Evolutionary conservation across 2,113 vertebrate species (phyloP).

Genomic region (Anhinga rufa): DNA sequence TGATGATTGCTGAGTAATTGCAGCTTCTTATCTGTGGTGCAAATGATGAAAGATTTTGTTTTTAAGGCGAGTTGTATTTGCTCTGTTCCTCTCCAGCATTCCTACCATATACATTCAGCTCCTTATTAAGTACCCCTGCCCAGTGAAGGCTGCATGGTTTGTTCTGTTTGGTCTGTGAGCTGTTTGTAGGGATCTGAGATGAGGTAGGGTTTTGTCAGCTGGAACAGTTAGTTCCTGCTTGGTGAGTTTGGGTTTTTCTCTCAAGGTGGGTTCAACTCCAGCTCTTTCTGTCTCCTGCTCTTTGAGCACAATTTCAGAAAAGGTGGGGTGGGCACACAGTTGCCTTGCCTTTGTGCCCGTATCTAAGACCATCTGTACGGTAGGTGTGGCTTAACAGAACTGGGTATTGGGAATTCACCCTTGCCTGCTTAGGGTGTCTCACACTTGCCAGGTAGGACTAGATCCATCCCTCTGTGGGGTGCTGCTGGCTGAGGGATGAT

Average conservation of each 20-base stretch:
- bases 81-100: neutral
- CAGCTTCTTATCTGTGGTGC: neutral
- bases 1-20: neutral
- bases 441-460: neutral
- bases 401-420: neutral
- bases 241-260: neutral
- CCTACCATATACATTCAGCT: neutral
- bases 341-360: neutral
- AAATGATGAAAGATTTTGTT: neutral
- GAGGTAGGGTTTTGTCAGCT: neutral
- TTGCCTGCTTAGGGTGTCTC: neutral
- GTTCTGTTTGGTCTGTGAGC: neutral
- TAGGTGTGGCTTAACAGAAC: neutral
- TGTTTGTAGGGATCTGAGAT: neutral
- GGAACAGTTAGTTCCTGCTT: neutral
- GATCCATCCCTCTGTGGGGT: constrained; percentile 25
- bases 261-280: neutral
- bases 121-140: neutral
- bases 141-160: neutral
- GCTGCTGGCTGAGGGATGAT: constrained; percentile 34
- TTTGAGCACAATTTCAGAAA: neutral
- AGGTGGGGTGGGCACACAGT: neutral
- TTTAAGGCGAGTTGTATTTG: neutral
- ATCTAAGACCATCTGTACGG: neutral
- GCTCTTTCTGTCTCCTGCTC: neutral